Percentiles rank a stretch among this genome's conserved stretches.
These are phyloP conservation scores for Cercocebus atys DNA, from an alignment of 2,113 vertebrate genomes.

Conservation along the genomic window DNA sequence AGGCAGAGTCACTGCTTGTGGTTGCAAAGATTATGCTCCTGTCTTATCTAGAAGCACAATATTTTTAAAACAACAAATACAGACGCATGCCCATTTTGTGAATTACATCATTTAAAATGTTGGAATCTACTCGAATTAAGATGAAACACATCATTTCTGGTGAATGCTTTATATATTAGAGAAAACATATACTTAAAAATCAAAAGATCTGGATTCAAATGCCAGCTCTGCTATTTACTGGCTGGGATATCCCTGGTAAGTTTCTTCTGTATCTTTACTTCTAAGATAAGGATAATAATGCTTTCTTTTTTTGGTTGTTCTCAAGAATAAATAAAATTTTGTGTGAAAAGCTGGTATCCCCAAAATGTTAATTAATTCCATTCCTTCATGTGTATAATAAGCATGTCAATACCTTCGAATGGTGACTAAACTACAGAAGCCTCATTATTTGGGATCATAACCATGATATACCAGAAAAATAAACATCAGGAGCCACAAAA, in stretches of 20 bases:
- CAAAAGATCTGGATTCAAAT: background rate
- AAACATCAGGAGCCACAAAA: background rate
- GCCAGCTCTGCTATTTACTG: background rate
- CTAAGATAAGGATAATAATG: background rate
- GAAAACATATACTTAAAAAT: background rate
- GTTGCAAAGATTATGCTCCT: background rate
- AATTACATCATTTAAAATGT: background rate
- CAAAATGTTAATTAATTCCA: background rate
- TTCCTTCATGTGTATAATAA: background rate
- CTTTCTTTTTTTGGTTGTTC: background rate
- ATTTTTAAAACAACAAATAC: background rate
- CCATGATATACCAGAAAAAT: background rate
- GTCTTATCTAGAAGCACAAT: background rate
- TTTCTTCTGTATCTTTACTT: slow-evolving; percentile 15
- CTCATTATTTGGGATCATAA: background rate
- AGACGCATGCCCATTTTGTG: background rate
- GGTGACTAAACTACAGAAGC: background rate
- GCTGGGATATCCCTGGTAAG: background rate
- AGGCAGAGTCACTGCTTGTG: background rate
- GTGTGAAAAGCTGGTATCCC: background rate
- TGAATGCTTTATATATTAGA: background rate
- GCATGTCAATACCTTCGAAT: background rate
- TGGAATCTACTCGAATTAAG: background rate
- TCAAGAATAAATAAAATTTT: slow-evolving; percentile 36
- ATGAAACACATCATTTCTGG: background rate